Evolutionary conservation across 2,888 invertebrate species (phyloP).

Genomic region (Ashinkailepas kermadecensis): DNA sequence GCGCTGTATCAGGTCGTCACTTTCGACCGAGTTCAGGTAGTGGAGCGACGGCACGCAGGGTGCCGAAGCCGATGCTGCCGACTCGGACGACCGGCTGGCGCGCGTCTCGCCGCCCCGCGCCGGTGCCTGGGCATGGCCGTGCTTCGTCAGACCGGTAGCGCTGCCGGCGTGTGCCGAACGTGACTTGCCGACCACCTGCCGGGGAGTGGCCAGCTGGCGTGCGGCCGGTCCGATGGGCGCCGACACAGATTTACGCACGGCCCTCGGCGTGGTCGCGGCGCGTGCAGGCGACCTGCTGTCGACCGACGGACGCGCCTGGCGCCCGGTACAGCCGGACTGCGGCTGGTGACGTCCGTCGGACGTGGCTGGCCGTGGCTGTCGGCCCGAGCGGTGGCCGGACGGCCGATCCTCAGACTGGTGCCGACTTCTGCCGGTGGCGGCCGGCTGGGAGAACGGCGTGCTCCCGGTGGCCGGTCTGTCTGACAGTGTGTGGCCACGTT

Average conservation of each 20-base stretch:
- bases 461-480: too few species aligned
- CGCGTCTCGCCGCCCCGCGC: neutral
- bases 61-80: neutral
- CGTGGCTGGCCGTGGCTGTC: neutral
- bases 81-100: neutral
- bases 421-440: too few species aligned
- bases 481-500: too few species aligned
- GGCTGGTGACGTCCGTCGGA: neutral
- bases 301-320: neutral
- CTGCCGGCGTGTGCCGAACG: constrained; percentile 2
- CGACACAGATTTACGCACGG: neutral
- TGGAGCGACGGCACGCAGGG: neutral
- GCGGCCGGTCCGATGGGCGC: neutral
- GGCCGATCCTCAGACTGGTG: too few species aligned
- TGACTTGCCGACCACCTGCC: neutral
- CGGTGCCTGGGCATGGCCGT: neutral
- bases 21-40: neutral
- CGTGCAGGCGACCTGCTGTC: neutral
- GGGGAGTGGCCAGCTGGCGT: neutral
- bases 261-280: neutral
- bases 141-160: neutral
- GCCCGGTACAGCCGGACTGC: neutral
- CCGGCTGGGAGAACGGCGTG: too few species aligned
- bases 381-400: too few species aligned
- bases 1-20: constrained; percentile 8